Evolutionary conservation across 64 coral and sea anemone genomes (phyloP).

Genomic region (Actinia tenebrosa): DNA sequence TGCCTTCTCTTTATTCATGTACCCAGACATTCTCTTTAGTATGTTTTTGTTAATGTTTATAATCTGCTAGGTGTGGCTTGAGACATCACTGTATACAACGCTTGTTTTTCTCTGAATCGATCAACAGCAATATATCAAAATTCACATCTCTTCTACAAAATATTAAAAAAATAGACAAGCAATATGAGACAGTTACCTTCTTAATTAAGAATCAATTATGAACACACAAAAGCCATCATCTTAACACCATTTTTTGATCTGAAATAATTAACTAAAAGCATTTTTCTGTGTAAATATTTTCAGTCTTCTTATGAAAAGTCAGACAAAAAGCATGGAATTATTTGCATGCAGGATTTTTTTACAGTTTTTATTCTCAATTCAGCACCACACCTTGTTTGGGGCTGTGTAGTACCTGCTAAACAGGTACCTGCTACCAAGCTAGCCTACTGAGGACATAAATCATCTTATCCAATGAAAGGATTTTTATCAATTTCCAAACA

Average conservation of each 20-base stretch:
- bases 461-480: neutral
- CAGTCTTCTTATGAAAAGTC: neutral
- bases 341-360: neutral
- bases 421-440: neutral
- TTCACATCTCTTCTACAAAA: too few species aligned
- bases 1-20: neutral
- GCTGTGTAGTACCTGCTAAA: neutral
- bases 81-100: neutral
- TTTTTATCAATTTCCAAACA: neutral
- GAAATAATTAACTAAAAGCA: too few species aligned
- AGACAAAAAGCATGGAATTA: neutral
- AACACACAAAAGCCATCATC: too few species aligned
- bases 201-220: too few species aligned
- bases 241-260: too few species aligned
- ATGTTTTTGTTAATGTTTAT: neutral
- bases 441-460: neutral
- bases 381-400: slow-evolving; percentile 6
- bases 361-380: neutral
- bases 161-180: too few species aligned
- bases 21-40: neutral
- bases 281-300: too few species aligned
- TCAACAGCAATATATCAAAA: too few species aligned
- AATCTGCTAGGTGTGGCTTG: neutral
- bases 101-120: neutral
- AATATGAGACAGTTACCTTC: too few species aligned